Evolutionary conservation across 2,113 vertebrate species (phyloP).

Genomic region (Zapus hudsonius): DNA sequence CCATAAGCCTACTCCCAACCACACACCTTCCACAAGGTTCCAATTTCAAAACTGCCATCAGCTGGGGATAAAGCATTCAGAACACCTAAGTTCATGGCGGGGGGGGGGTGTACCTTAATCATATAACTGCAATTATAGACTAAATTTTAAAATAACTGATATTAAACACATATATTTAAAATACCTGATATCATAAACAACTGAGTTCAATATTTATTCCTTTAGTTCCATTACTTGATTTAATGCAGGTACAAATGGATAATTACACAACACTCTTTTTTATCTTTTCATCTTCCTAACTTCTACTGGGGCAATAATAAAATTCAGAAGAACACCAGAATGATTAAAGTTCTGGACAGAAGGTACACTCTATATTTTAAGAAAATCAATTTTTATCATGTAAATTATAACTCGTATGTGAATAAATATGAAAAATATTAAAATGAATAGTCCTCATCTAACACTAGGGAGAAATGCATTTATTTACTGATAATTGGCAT

Average conservation of each 20-base stretch:
- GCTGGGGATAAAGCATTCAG: too few species aligned
- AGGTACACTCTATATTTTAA: not conserved
- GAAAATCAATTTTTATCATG: not conserved
- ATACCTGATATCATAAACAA: not conserved
- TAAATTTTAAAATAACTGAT: slow-evolving; percentile 35
- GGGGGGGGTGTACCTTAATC: too few species aligned
- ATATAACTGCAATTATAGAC: too few species aligned
- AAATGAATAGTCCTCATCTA: not conserved
- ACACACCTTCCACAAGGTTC: too few species aligned
- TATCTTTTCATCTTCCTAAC: not conserved
- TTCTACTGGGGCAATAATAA: not conserved
- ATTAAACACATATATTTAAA: not conserved
- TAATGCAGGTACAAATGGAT: slow-evolving; percentile 4
- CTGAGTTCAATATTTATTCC: not conserved
- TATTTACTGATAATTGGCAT: not conserved
- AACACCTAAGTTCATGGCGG: too few species aligned
- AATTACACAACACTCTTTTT: not conserved
- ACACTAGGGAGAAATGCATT: not conserved
- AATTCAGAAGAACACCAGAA: not conserved
- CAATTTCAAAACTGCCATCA: too few species aligned
- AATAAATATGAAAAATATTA: not conserved
- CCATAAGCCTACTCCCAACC: too few species aligned
- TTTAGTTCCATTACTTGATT: slow-evolving; percentile 28
- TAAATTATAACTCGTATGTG: not conserved
- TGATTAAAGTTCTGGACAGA: not conserved